These are phyloP conservation scores for Oryzaephilus surinamensis DNA, from an alignment of 1,140 invertebrate species.

Conservation along the genomic window DNA sequence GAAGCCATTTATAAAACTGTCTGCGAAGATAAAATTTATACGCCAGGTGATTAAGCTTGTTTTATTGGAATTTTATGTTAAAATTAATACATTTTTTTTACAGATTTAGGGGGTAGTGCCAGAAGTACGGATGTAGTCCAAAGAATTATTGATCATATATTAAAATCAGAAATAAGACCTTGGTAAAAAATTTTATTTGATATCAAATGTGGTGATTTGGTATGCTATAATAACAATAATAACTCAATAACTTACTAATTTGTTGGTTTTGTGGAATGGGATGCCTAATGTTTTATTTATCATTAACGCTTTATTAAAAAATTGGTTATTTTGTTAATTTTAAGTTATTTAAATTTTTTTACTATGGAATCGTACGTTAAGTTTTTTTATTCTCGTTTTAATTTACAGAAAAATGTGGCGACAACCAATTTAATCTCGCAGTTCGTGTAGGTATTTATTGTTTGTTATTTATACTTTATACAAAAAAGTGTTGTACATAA, in stretches of 20 bases:
- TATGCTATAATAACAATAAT: background rate
- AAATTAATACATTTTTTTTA: constrained; percentile 23
- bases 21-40: constrained; percentile 69
- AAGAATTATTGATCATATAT: constrained; percentile 53
- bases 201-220: constrained; percentile 2
- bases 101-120: constrained; percentile 54
- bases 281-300: too few species aligned
- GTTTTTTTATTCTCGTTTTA: too few species aligned
- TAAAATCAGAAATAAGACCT: constrained; percentile 30
- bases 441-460: too few species aligned
- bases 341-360: too few species aligned
- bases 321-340: too few species aligned
- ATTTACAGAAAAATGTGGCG: too few species aligned
- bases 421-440: too few species aligned
- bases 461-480: too few species aligned
- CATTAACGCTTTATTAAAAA: too few species aligned
- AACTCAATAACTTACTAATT: background rate
- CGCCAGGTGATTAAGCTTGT: constrained; percentile 52
- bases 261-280: too few species aligned
- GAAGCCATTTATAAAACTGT: constrained; percentile 72
- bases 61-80: constrained; percentile 45
- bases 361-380: too few species aligned
- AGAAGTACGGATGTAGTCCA: constrained; percentile 59
- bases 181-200: constrained; percentile 26
- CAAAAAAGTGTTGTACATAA: too few species aligned